Evolutionary conservation across 2,113 vertebrate species (phyloP), one percentile per base, ranked within the genome.

Genomic region (Illadopsis cleaveri): DNA sequence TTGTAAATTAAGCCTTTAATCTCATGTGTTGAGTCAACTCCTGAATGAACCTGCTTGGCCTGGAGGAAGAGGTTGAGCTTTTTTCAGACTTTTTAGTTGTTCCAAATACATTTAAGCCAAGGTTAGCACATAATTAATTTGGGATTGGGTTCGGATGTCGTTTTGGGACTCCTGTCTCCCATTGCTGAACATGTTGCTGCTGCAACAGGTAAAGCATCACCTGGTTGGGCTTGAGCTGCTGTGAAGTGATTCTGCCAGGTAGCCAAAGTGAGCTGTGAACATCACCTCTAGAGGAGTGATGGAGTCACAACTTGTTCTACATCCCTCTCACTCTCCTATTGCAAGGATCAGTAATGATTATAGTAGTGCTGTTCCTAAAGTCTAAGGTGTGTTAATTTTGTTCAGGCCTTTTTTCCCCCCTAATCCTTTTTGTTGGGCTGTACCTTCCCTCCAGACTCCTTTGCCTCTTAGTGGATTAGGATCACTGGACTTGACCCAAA

Each of bases 1-100:
- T 94, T 95, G 64, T 48, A 62, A 94, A 81, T 94, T 95, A 97
- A 96, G 85, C 82, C 86, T 65, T 93, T 96, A 95, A 96, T 96
- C 92, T 95, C 82, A 81, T 31, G 2, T 7, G 17, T 81, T 76
- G 89, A 73, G 51, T 91, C 15, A 40, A 47, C 71, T 95, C 90
- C 70, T 79, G 65, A 83, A 42, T 86, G 75, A 96, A 90, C 78
- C 80, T 65, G 77, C 64, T 89, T 71, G 44, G 58, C 85, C 79
- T 73, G 44, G 48, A 61, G 42, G 71, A 86, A 50, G 18, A 35
- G 5, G 8, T 30, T 92, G 2, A 3, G 15, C 23, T 31, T 62
- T 94, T 71, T 89, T 60, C 5, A 0, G 24, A 21, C 28, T 80
- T 92, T 90, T 57, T 65, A 57, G 24, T 64, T 90, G 71, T 75